Evolutionary conservation across 2,797 vertebrate species (phyloP), one percentile per base, ranked within the genome.

Genomic region (Scolopax rusticola): DNA sequence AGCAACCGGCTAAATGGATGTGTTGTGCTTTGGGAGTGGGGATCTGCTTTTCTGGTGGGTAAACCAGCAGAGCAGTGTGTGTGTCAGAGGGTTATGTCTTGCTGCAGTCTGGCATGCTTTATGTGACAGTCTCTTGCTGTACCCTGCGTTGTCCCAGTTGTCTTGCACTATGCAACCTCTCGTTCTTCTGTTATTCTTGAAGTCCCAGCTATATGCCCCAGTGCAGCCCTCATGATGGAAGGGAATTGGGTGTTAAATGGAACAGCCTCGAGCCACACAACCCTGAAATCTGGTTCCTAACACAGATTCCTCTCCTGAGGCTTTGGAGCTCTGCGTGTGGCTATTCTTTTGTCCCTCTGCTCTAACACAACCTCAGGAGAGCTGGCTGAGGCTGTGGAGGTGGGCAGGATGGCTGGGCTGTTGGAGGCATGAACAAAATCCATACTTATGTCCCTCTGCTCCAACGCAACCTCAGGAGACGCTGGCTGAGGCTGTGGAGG

Each of bases 1-100:
- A 50, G 70, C 0, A 9, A 88, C 60, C 23, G 50, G 47, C 25
- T 65, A 38, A 68, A 17, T 64, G 0, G 0, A 8, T 12, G 25
- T 43, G 61, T 45, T 27, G 18, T 45, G 25, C 77, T 96, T 92
- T 71, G 57, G 47, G 50, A 54, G 23, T 8, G 8, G 16, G 19
- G 18, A 30, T 78, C 60, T 57, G 16, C 53, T 81, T 23, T 68
- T 91, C 57, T 68, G 24, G 6, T 59, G 45, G 36, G 64, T 77
- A 36, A 91, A 15, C 10, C 47, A 78, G 54, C 54, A 69, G 33
- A 84, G 63, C 63, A 82, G 50, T 20, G n/a, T 4, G 0, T 21
- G 12, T 59, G 51, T 25, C 48, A 45, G 78, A 59, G 45, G 16
- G 17, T n/a, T 59, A 25, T 36, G 43, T 71, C 57, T 84, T 60